These are phyloP conservation scores for Eupelmus urozonus DNA, from an alignment of 2,888 invertebrate species.

Conservation along the genomic window DNA sequence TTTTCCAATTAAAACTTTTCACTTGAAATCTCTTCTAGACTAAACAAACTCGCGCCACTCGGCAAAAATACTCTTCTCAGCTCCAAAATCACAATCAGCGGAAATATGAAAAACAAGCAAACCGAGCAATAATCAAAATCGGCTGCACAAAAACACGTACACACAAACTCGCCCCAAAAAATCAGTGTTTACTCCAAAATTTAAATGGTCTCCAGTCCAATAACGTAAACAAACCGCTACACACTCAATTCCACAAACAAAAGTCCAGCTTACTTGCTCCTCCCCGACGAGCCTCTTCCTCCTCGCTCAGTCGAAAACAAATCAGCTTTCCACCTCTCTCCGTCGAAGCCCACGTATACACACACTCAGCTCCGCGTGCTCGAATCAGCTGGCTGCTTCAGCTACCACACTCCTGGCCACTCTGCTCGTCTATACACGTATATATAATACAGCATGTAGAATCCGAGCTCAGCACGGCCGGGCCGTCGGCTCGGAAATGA, in stretches of 20 bases:
- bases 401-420: too few species aligned
- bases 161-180: background rate
- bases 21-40: background rate
- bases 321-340: too few species aligned
- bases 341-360: background rate
- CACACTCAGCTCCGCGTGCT: background rate
- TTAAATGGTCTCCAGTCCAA: too few species aligned
- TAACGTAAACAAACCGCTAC: background rate
- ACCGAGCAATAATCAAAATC: too few species aligned
- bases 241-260: background rate
- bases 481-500: conserved; percentile 49
- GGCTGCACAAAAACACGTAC: too few species aligned
- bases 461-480: conserved; percentile 38
- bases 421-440: background rate
- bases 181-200: conserved; percentile 7
- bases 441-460: background rate
- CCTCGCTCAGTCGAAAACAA: background rate
- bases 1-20: too few species aligned
- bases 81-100: background rate
- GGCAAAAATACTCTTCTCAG: background rate
- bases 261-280: conserved; percentile 2
- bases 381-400: conserved; percentile 27
- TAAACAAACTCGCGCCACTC: background rate
- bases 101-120: background rate
- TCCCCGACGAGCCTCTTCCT: background rate